Evolutionary conservation across 2,113 vertebrate genomes (phyloP).

Genomic region (Mixornis gularis): DNA sequence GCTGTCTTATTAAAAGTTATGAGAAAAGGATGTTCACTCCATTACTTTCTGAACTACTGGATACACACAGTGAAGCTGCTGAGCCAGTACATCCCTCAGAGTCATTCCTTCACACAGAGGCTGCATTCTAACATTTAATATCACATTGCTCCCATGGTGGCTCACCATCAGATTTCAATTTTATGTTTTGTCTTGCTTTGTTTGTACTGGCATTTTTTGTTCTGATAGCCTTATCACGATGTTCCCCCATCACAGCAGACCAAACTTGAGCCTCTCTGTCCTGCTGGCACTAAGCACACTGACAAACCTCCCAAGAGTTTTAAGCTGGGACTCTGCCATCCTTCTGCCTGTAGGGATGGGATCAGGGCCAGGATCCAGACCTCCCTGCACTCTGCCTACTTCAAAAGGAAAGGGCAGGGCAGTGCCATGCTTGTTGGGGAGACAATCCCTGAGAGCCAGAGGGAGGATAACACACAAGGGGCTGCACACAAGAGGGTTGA

Average conservation of each 20-base stretch:
- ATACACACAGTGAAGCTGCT: background rate
- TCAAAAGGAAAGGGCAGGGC: background rate
- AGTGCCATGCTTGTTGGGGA: background rate
- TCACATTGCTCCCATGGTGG: background rate
- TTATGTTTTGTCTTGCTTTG: background rate
- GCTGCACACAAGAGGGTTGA: background rate
- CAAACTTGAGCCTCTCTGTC: background rate
- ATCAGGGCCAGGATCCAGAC: background rate
- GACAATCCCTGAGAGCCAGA: background rate
- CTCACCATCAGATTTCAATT: background rate
- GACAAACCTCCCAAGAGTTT: background rate
- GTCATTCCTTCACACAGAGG: background rate
- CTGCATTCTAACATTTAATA: background rate
- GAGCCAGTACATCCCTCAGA: background rate
- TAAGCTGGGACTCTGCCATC: background rate
- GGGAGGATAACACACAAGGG: background rate
- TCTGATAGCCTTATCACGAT: background rate
- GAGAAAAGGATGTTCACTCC: slow-evolving; percentile 31
- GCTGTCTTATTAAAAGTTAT: slow-evolving; percentile 54
- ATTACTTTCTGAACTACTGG: slow-evolving; percentile 41
- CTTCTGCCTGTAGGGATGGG: background rate
- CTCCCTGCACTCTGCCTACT: background rate
- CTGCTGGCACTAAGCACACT: rapidly evolving
- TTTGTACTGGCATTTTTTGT: background rate
- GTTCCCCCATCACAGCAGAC: background rate